Base-by-base conservation (phyloP, 2,797 vertebrate species). In the Botia almorhae region DNA sequence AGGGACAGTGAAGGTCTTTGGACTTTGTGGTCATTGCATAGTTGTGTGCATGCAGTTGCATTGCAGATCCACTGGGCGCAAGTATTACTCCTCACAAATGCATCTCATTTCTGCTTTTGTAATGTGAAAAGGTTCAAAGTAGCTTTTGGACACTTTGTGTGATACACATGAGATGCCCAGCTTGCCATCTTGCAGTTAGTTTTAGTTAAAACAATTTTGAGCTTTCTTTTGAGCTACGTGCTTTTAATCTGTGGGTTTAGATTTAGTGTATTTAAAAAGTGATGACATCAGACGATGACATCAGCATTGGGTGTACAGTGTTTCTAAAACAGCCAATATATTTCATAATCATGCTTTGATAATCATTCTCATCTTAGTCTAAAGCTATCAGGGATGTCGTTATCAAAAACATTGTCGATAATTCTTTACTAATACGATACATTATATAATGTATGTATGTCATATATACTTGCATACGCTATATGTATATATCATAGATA, bases 381-480 rank as follows among this genome's bases (percentile, higher is more conserved):
- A 89, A 91, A 90, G 87, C 84, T 86, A 83, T 92, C 90, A 92
- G 92, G 89, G 90, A 92, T 89, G 86, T 85, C 88, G 87, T 85
- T 65, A 60, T 82, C 60, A 55, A 61, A 81, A 82, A 61, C 60
- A 71, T 67, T 21, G 69, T 61, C 63, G 69, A 39, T 61, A 78
- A 63, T 76, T 50, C 53, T 83, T 67, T 64, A 69, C 39, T 51
- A 81, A 58, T 76, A 71, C 8, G 17, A 68, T 82, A 78, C 87
- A 88, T 87, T 51, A 51, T 84, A 76, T 86, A 86, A 82, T 74
- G 61, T 83, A 72, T 78, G 80, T 87, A 85, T 82, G 84, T 86
- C 68, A 71, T 85, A 85, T 85, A 87, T 86, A 85, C 84, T 82
- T 73, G 73, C 68, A 89, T 64, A 83, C 63, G 82, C 73, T 86